Evolutionary conservation across 2,888 invertebrate species (phyloP).

Genomic region (Ophion ellenae): DNA sequence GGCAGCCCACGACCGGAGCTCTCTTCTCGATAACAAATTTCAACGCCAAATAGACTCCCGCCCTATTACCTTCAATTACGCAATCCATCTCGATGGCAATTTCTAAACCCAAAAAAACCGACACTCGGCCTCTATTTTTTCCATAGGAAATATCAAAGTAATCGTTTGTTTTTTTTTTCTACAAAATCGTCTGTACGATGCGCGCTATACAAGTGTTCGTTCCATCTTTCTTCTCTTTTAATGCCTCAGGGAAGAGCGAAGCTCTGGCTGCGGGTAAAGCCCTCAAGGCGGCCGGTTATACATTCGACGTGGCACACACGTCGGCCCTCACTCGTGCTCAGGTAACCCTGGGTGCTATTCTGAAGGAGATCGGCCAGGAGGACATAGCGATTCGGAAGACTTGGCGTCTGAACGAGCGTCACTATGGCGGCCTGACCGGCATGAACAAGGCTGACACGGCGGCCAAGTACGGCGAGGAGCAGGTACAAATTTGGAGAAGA

Average conservation of each 20-base stretch:
- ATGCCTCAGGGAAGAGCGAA: constrained; percentile 87
- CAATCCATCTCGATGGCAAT: too few species aligned
- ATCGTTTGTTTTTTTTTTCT: neutral
- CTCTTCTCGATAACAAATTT: too few species aligned
- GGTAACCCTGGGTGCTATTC: constrained; percentile 88
- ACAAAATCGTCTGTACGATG: too few species aligned
- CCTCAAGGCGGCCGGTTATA: constrained; percentile 88
- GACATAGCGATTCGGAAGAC: constrained; percentile 89
- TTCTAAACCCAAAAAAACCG: too few species aligned
- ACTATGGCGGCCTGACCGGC: constrained; percentile 94
- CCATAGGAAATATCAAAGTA: neutral
- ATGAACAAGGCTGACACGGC: constrained; percentile 94
- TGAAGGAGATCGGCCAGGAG: constrained; percentile 88
- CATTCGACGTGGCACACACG: constrained; percentile 92
- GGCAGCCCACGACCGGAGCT: too few species aligned
- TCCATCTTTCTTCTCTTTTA: too few species aligned
- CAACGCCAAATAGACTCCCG: too few species aligned
- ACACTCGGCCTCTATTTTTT: neutral
- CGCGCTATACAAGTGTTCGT: too few species aligned
- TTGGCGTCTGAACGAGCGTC: constrained; percentile 94
- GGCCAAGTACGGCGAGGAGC: constrained; percentile 93
- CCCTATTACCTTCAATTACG: too few species aligned
- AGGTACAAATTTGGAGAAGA: constrained; percentile 94
- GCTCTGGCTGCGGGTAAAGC: constrained; percentile 90
- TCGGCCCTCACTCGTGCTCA: constrained; percentile 92